Evolutionary conservation across 2,797 vertebrate species (phyloP).

Genomic region (Peromyscus eremicus): DNA sequence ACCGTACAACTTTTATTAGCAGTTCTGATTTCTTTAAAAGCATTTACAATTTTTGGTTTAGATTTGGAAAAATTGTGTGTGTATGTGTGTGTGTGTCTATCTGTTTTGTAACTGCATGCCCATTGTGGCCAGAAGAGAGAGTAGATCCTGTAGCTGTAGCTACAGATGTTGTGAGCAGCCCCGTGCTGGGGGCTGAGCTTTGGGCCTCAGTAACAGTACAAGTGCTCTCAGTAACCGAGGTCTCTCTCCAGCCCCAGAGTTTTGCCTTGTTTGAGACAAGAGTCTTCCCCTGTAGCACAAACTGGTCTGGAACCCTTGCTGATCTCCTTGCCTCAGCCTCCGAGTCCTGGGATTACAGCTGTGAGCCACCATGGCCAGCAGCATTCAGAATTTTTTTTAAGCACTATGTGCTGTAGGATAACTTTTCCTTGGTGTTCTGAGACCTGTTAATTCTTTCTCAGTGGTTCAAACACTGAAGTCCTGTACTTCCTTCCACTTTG

Average conservation of each 20-base stretch:
- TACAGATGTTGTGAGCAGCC: neutral
- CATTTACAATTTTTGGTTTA: neutral
- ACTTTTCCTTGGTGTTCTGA: neutral
- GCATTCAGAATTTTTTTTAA: neutral
- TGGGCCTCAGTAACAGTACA: neutral
- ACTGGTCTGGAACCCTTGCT: neutral
- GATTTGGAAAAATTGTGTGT: neutral
- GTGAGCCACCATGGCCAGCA: neutral
- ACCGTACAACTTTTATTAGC: neutral
- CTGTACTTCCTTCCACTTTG: neutral
- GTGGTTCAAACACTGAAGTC: neutral
- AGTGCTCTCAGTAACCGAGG: too few species aligned
- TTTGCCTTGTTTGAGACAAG: neutral
- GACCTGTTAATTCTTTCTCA: neutral
- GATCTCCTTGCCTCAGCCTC: neutral
- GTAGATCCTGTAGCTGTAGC: neutral
- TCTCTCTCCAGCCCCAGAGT: neutral
- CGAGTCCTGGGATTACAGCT: neutral
- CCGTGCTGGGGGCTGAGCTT: neutral
- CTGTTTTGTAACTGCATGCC: neutral
- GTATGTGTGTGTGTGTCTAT: neutral
- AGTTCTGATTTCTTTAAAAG: slow-evolving; percentile 17
- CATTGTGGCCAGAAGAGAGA: neutral
- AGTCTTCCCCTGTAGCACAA: neutral
- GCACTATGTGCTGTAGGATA: neutral